A percentile compares a stretch with the other conserved stretches of the same genome.
Evolutionary conservation across 2,888 invertebrate species (phyloP).

Genomic region (Ellobium chinense): DNA sequence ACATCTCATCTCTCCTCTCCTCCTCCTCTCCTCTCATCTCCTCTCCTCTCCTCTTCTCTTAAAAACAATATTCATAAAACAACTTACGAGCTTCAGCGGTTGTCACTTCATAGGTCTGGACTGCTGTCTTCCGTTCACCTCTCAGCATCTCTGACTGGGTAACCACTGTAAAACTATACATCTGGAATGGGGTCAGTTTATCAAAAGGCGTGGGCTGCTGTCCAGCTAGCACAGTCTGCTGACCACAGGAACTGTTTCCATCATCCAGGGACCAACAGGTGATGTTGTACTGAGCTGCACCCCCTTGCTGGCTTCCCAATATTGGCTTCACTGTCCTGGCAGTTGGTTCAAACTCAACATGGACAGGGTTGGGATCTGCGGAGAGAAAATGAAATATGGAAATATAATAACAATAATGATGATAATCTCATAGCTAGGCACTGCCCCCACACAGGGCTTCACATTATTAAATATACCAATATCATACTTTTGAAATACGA

Average conservation of each 20-base stretch:
- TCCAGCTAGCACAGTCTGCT: slow-evolving; percentile 8
- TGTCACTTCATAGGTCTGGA: slow-evolving; percentile 48
- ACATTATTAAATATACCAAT: no score
- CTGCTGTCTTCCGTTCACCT: slow-evolving; percentile 44
- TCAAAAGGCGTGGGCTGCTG: slow-evolving; percentile 44
- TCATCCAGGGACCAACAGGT: slow-evolving; percentile 34
- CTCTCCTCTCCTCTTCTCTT: no score
- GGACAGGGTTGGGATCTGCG: slow-evolving; percentile 48
- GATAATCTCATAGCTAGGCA: no score
- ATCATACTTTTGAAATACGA: no score
- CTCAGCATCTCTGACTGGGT: slow-evolving; percentile 46
- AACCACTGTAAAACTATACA: slow-evolving; percentile 58
- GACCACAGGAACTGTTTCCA: slow-evolving; percentile 41
- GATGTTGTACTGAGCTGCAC: slow-evolving; percentile 36
- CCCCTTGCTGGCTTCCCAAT: slow-evolving; percentile 51
- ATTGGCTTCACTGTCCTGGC: slow-evolving; percentile 53
- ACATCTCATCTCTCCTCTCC: no score
- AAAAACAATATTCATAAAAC: no score
- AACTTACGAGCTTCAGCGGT: slow-evolving; percentile 62
- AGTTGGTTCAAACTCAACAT: slow-evolving; percentile 49
- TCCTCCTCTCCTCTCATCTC: no score
- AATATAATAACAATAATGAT: no score
- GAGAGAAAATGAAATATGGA: not conserved
- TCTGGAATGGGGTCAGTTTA: slow-evolving; percentile 55
- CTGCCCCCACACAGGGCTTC: no score